phyloP scores from a whole-genome alignment of 2,797 vertebrate species.

The Crax fasciolata region DNA sequence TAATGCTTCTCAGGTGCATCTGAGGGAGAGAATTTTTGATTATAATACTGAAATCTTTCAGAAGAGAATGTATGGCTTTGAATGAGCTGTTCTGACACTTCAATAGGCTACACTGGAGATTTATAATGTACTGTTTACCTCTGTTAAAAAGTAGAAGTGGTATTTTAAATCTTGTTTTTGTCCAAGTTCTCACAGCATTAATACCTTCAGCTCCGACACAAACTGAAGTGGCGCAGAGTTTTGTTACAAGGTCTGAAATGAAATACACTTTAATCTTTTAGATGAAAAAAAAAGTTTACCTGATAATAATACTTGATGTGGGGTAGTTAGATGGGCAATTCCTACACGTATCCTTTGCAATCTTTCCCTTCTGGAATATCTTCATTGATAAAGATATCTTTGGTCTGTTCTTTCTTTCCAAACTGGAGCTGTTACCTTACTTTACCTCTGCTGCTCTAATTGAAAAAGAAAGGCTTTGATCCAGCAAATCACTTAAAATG shows the following conservation, averaged over 20 bases:
- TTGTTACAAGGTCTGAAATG: background rate
- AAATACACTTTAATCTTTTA: background rate
- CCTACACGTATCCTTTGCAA: background rate
- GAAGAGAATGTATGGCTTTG: constrained; percentile 3
- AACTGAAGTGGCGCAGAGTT: background rate
- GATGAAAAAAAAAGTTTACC: background rate
- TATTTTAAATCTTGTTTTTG: constrained; percentile 6
- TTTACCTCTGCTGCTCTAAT: constrained; percentile 19
- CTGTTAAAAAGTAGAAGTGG: constrained; percentile 3
- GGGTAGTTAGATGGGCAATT: background rate
- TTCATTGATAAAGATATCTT: background rate
- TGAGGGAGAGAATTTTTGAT: constrained; percentile 30
- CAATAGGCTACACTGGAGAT: background rate
- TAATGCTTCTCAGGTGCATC: constrained; percentile 67
- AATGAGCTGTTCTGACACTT: constrained; percentile 19
- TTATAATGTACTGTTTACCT: constrained; percentile 30
- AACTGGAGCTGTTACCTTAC: background rate
- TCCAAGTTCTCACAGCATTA: background rate
- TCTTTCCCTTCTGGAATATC: background rate
- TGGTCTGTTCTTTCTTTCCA: background rate
- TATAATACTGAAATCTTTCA: constrained; percentile 49
- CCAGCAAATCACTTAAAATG: constrained; percentile 48
- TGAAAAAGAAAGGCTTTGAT: constrained; percentile 51
- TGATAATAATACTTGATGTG: background rate
- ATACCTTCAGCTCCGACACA: background rate